Evolutionary conservation across 2,888 invertebrate species (phyloP).

Genomic region (Conchocele bisecta): DNA sequence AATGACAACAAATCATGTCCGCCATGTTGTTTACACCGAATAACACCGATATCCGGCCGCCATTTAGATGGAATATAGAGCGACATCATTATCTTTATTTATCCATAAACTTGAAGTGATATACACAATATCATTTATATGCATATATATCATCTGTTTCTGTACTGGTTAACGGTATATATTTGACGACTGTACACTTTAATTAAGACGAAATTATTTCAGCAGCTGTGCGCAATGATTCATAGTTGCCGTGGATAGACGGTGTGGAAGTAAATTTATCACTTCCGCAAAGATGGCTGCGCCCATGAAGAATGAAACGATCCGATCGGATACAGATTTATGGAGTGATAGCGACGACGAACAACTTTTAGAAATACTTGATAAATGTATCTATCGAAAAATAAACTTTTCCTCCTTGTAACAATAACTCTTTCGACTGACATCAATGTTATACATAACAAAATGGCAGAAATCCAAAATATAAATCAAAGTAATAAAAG

Average conservation of each 20-base stretch:
- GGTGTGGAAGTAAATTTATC: too few species aligned
- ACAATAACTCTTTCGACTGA: too few species aligned
- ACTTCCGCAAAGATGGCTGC: constrained; percentile 15
- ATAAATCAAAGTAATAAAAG: too few species aligned
- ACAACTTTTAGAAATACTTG: constrained; percentile 19
- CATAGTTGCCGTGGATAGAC: too few species aligned
- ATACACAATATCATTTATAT: neutral
- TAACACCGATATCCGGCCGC: constrained; percentile 1
- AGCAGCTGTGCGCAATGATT: too few species aligned
- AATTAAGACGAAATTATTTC: too few species aligned
- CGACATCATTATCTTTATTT: too few species aligned
- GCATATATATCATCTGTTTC: neutral
- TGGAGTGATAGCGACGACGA: constrained; percentile 46
- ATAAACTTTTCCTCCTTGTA: too few species aligned
- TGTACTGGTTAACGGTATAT: neutral
- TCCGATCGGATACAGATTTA: constrained; percentile 5
- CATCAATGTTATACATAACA: too few species aligned
- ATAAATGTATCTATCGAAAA: constrained; percentile 29
- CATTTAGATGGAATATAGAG: too few species aligned
- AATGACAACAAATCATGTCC: constrained; percentile 3
- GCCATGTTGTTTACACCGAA: constrained; percentile 57
- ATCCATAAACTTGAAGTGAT: too few species aligned
- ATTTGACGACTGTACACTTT: neutral
- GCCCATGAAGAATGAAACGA: neutral
- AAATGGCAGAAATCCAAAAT: too few species aligned